Percentiles rank a stretch among this genome's conserved stretches.
These are phyloP conservation scores for Staurois parvus DNA, from an alignment of 2,797 vertebrate species.

Conservation along the genomic window DNA sequence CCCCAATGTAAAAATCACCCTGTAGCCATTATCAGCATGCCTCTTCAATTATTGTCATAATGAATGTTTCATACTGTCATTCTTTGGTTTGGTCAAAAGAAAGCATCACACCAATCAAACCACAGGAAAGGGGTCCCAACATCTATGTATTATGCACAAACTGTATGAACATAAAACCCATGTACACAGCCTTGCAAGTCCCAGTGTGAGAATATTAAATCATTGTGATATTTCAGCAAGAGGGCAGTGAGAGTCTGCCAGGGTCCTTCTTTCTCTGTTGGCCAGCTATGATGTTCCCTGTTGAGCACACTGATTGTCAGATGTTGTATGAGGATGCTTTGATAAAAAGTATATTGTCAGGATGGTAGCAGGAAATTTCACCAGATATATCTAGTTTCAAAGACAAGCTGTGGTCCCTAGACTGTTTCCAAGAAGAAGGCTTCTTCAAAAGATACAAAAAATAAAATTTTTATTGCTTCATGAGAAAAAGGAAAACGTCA, in stretches of 20 bases:
- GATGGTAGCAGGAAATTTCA: constrained; percentile 73
- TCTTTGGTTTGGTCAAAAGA: constrained; percentile 69
- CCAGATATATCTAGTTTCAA: constrained; percentile 69
- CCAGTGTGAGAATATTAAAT: constrained; percentile 73
- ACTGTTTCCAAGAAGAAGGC: constrained; percentile 66
- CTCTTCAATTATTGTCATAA: constrained; percentile 72
- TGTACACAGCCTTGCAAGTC: constrained; percentile 65
- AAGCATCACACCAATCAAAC: constrained; percentile 59
- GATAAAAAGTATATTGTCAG: constrained; percentile 74
- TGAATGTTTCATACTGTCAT: constrained; percentile 66
- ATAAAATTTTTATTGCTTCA: constrained; percentile 35
- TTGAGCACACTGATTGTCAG: constrained; percentile 66
- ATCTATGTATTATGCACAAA: constrained; percentile 58
- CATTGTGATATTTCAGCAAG: constrained; percentile 71
- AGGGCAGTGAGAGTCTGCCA: constrained; percentile 61
- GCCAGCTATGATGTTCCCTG: constrained; percentile 65
- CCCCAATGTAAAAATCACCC: constrained; percentile 66
- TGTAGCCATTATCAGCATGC: constrained; percentile 73
- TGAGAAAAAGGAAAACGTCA: constrained; percentile 24
- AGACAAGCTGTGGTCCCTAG: constrained; percentile 68
- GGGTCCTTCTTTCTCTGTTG: constrained; percentile 66
- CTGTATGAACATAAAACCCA: constrained; percentile 47
- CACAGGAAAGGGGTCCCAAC: constrained; percentile 37
- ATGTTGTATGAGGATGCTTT: constrained; percentile 73
- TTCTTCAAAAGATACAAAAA: constrained; percentile 69